Conservation (phyloP, 2,888 invertebrate species). For the Agrilus mali region DNA sequence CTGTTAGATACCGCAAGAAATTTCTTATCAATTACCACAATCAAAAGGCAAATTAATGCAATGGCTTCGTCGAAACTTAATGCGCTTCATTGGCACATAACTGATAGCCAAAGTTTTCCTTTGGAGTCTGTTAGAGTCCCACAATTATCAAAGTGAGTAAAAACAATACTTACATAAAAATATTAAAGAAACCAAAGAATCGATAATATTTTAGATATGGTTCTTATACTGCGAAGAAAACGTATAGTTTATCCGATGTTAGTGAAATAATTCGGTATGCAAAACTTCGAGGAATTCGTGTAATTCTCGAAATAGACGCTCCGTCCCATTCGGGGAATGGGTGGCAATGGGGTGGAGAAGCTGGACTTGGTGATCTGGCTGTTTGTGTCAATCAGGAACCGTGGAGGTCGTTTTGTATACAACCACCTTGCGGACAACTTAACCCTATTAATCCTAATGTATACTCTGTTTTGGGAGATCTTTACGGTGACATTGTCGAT, state of each 20-base stretch:
- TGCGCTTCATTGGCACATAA: constrained; percentile 85
- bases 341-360: constrained; percentile 66
- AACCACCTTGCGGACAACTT: constrained; percentile 77
- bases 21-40: constrained; percentile 58
- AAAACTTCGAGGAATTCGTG: constrained; percentile 63
- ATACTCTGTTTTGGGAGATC: constrained; percentile 50
- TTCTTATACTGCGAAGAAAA: constrained; percentile 54
- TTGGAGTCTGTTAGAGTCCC: constrained; percentile 63
- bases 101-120: constrained; percentile 88
- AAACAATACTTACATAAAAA: not conserved
- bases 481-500: constrained; percentile 57
- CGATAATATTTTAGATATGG: constrained; percentile 50
- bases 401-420: constrained; percentile 61
- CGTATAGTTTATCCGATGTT: constrained; percentile 56
- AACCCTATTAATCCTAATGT: constrained; percentile 64
- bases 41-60: constrained; percentile 64
- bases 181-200: not conserved
- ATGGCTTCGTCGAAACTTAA: constrained; percentile 86
- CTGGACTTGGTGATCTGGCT: constrained; percentile 48
- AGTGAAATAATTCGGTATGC: constrained; percentile 63
- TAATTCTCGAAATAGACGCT: constrained; percentile 80
- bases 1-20: constrained; percentile 83
- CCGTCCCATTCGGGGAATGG: constrained; percentile 79
- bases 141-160: constrained; percentile 53
- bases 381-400: constrained; percentile 54